phyloP scores from a whole-genome alignment of 1,140 invertebrate genomes.

The Calosoma granatense region DNA sequence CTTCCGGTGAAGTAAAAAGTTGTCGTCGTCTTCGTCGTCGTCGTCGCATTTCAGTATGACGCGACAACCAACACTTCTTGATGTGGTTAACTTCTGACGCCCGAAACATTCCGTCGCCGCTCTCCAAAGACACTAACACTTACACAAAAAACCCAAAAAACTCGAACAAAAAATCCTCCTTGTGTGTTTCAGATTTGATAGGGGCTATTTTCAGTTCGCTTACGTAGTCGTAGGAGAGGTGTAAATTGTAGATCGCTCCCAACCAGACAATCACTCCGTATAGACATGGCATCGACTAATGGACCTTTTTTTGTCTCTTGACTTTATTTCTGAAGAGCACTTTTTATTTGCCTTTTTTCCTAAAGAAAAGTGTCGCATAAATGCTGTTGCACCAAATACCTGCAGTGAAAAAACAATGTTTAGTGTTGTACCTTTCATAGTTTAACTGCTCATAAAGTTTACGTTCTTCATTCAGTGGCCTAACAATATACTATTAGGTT shows the following conservation, averaged over 20 bases:
- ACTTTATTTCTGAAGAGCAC: neutral
- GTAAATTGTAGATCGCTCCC: neutral
- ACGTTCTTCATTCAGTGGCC: neutral
- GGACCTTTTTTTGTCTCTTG: neutral
- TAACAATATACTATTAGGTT: too few relatives aligned
- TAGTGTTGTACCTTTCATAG: neutral
- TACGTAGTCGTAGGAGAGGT: neutral
- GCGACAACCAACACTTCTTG: neutral
- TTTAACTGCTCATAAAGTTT: neutral
- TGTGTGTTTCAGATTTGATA: neutral
- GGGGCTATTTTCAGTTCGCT: neutral
- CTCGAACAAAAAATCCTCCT: neutral
- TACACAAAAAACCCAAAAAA: neutral
- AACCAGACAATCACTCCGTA: neutral
- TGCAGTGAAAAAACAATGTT: neutral
- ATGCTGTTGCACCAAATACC: neutral
- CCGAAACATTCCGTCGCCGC: neutral
- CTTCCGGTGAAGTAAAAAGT: neutral
- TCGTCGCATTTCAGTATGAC: neutral
- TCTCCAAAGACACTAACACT: neutral
- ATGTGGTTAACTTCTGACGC: constrained; percentile 1
- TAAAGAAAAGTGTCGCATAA: neutral
- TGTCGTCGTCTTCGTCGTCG: neutral
- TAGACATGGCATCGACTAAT: constrained; percentile 4
- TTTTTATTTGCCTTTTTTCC: neutral